Evolutionary conservation across 2,113 vertebrate species (phyloP).

Genomic region (Bufo gargarizans): DNA sequence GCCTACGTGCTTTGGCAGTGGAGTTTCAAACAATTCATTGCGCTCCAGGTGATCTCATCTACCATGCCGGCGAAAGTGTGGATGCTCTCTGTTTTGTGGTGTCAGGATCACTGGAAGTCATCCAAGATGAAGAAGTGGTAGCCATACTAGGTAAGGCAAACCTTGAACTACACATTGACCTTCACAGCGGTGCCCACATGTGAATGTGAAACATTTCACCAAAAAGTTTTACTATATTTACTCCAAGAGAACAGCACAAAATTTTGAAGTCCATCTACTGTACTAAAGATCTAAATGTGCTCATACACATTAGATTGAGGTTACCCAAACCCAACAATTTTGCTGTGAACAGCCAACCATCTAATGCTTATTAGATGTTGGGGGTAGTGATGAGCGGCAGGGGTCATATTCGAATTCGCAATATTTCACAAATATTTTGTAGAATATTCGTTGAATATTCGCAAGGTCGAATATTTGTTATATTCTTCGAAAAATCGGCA

Average conservation of each 20-base stretch:
- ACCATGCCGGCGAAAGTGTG: slow-evolving; percentile 92
- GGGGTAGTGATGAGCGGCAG: too few relatives aligned
- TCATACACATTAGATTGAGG: too few relatives aligned
- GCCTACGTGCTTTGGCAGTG: slow-evolving; percentile 91
- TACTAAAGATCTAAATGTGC: too few relatives aligned
- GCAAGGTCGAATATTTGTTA: too few relatives aligned
- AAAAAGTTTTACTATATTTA: background rate
- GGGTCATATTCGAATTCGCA: too few relatives aligned
- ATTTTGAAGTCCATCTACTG: background rate
- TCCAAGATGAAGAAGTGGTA: slow-evolving; percentile 97
- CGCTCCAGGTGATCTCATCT: slow-evolving; percentile 95
- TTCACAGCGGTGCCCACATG: background rate
- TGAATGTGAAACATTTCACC: background rate
- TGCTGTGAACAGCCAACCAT: too few relatives aligned
- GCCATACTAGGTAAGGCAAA: slow-evolving; percentile 89
- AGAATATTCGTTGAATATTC: too few relatives aligned
- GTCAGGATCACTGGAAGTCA: slow-evolving; percentile 95
- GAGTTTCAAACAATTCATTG: slow-evolving; percentile 97
- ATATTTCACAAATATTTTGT: too few relatives aligned
- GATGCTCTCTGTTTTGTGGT: slow-evolving; percentile 96
- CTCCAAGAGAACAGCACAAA: background rate
- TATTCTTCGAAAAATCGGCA: too few relatives aligned
- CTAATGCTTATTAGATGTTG: too few relatives aligned
- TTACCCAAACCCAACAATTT: too few relatives aligned
- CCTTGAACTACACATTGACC: background rate